A percentile compares a stretch with the other conserved stretches of the same genome.
phyloP scores from a whole-genome alignment of 2,113 vertebrate species.

The Daboia siamensis region DNA sequence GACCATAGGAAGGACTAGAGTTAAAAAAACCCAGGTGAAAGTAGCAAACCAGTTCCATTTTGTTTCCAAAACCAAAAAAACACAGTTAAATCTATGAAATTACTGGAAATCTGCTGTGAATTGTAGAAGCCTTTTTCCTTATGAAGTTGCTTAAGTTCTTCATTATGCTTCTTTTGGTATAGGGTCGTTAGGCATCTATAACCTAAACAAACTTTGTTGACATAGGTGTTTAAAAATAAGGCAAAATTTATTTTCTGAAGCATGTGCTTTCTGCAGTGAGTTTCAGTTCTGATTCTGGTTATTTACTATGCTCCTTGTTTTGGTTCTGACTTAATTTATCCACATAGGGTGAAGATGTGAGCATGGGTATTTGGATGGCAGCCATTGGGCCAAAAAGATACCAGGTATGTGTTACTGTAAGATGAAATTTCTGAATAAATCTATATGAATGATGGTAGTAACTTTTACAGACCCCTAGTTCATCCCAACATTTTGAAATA shows the following conservation, averaged over 20 bases:
- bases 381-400: slow-evolving; percentile 89
- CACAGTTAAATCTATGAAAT: not conserved
- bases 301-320: not conserved
- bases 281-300: not conserved
- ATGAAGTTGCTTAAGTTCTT: not conserved
- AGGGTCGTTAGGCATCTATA: not conserved
- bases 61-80: not conserved
- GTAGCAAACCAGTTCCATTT: not conserved
- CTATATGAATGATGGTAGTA: not conserved
- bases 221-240: not conserved
- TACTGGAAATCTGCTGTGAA: not conserved
- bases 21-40: not conserved
- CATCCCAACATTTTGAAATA: not conserved
- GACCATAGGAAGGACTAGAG: not conserved
- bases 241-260: rapidly evolving
- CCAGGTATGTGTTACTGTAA: slow-evolving; percentile 72
- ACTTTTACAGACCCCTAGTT: not conserved
- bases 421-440: not conserved
- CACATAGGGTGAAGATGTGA: slow-evolving; percentile 93
- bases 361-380: slow-evolving; percentile 99
- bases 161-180: not conserved
- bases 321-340: slow-evolving; percentile 23
- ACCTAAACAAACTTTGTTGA: not conserved
- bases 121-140: not conserved
- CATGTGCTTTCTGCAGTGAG: not conserved